Base-by-base conservation (phyloP, 2,113 vertebrate genomes). In the Columba janthina region DNA sequence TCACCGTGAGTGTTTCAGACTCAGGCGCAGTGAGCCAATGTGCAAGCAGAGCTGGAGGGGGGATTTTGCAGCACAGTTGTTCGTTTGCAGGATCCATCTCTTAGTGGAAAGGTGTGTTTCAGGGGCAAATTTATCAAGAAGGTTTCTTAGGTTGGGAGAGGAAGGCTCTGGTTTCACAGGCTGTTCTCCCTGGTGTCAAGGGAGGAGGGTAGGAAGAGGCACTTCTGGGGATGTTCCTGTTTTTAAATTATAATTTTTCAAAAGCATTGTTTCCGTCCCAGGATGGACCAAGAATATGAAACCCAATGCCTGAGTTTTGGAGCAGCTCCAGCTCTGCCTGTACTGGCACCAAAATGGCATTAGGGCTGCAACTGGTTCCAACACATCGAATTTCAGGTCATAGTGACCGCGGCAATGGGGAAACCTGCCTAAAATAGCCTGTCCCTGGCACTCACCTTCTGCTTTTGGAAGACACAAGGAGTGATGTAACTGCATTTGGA, bases 331-430 rank as follows among this genome's bases (percentile, higher is more conserved):
- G 78, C 38, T 32, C 3, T 10, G 51, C 44, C 64, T 6, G 0
- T 5, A 2, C 50, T 29, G 34, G 32, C 50, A n/a, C 4, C 21
- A 11, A 40, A 13, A 9, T 2, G 1, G 44, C 1, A 0, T 44
- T 11, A 14, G 22, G 5, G 6, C 78, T 9, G 29, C 44, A 12
- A 5, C 65, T 25, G 2, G 40, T 32, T 31, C 81, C 5, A 2
- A 8, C n/a, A 20, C 5, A 0, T 19, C 75, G 18, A 1, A 53
- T 58, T 46, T 32, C 36, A 40, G 61, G 57, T 70, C 69, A 8
- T 1, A 21, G 57, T 6, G 31, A 29, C 56, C 18, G 2, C 4
- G 36, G 31, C 18, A 32, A 19, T 9, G 42, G 81, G 54, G 36
- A 40, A 93, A 58, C 44, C 81, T 58, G 56, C 86, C 50, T 19